Conservation (phyloP, 23 tunicate genomes). For the Halocynthia aurantium region DNA sequence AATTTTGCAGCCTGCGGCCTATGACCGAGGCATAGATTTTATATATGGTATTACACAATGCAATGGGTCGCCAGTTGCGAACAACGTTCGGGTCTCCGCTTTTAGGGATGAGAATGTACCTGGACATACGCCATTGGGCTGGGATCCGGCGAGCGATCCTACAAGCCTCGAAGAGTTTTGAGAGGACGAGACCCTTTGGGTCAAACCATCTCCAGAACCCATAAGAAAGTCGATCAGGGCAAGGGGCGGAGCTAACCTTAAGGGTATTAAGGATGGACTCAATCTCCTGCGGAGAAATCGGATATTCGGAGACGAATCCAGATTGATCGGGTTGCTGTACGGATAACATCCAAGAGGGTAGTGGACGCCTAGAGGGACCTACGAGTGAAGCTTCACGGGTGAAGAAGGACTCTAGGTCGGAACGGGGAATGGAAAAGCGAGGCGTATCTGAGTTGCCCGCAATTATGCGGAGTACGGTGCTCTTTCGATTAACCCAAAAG, state of each 20-base stretch:
- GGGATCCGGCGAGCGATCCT: background rate
- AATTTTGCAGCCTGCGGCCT: conserved; percentile 2
- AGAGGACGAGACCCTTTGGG: background rate
- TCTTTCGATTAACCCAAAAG: too few species aligned
- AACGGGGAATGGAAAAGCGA: too few species aligned
- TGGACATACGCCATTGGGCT: conserved; percentile 4
- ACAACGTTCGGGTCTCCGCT: background rate
- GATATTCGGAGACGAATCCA: background rate
- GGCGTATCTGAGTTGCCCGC: too few species aligned
- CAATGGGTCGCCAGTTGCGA: too few species aligned
- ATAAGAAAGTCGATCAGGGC: conserved; percentile 18
- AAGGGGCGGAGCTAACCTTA: background rate
- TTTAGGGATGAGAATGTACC: background rate
- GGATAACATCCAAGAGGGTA: too few species aligned
- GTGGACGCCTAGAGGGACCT: too few species aligned
- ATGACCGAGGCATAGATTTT: conserved; percentile 6
- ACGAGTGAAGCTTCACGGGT: too few species aligned
- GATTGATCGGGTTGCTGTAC: too few species aligned
- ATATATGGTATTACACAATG: background rate
- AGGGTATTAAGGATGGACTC: background rate
- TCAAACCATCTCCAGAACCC: conserved; percentile 13
- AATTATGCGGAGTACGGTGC: too few species aligned
- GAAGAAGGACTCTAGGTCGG: too few species aligned
- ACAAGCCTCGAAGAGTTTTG: background rate
- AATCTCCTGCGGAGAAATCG: background rate